These are phyloP conservation scores for Philonicus albiceps DNA, from an alignment of 2,888 invertebrate genomes.

Conservation along the genomic window DNA sequence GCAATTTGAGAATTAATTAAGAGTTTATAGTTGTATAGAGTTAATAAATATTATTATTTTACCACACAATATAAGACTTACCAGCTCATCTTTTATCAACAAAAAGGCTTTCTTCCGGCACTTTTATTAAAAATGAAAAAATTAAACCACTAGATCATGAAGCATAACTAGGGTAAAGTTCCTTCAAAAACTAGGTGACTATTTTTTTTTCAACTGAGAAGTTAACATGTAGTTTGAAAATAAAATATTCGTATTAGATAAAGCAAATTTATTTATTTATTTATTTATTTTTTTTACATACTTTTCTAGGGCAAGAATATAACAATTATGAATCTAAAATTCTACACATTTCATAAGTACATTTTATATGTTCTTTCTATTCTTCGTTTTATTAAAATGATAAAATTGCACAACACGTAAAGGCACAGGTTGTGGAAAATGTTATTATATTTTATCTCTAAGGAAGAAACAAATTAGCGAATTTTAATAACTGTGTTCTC, in stretches of 20 bases:
- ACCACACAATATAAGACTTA: no score
- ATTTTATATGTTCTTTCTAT: neutral
- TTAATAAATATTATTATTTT: no score
- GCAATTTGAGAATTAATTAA: no score
- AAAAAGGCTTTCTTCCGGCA: no score
- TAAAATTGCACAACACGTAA: slow-evolving; percentile 12
- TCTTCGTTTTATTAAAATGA: neutral
- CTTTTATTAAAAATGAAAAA: no score
- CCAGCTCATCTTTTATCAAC: no score
- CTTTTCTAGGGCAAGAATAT: neutral
- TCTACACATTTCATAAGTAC: neutral
- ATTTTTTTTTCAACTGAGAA: no score
- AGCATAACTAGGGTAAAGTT: neutral
- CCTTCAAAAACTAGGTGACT: neutral
- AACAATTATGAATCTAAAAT: neutral
- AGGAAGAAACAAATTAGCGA: neutral
- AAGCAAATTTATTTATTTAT: neutral
- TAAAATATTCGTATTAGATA: neutral
- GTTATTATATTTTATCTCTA: neutral
- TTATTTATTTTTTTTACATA: neutral
- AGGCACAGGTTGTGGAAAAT: slow-evolving; percentile 6
- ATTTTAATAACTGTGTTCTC: neutral
- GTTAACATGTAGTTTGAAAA: neutral
- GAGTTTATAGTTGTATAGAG: no score
- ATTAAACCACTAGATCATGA: no score